Evolutionary conservation across 2,888 invertebrate species (phyloP), one percentile per base, ranked within the genome.

Genomic region (Stictocephala bisonia): DNA sequence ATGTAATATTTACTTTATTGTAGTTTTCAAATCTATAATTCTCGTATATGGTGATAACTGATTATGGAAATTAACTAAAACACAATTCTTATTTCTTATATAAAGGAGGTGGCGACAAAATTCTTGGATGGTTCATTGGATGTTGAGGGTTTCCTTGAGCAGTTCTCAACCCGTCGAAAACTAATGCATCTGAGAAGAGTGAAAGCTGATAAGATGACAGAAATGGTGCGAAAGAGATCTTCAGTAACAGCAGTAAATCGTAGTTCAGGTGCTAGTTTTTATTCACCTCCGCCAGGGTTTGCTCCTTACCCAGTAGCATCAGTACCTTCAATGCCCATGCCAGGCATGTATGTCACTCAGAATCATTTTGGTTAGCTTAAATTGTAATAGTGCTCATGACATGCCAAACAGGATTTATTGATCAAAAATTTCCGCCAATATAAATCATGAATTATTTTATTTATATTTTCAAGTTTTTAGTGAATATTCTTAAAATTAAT

Each of bases 201-300:
- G 11, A 98, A 98, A 86, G 91, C 95, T 0, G 98, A 99, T 77
- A 97, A 98, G 86, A 91, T 99, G 91, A 87, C 89, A 58, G 94
- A 94, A 81, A 83, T 94, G 11, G 85, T 93, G 53, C 84, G 84
- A 71, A 83, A 83, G 60, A 79, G 80, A 27, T 58, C 60, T 9
- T 66, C 72, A 1, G 7, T 51, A 51, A 27, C 66, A n/a, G 13
- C 35, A 27, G 31, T 48, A 24, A 51, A 9, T 24, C 18, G 35
- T 13, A 64, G 50, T 27, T 41, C 68, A 41, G 48, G 41, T 22
- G 27, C 64, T 24, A 73, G 48, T 27, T 58, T 35, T 66, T 70
- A 51, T 64, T 60, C 51, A n/a, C 70, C 73, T 26, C 41, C 70
- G 13, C 68, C 72, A 26, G 67, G 56, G 18, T 18, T 58, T 11